Conservation (phyloP, 2,113 vertebrate species). For the Pomatorhinus ruficollis region DNA sequence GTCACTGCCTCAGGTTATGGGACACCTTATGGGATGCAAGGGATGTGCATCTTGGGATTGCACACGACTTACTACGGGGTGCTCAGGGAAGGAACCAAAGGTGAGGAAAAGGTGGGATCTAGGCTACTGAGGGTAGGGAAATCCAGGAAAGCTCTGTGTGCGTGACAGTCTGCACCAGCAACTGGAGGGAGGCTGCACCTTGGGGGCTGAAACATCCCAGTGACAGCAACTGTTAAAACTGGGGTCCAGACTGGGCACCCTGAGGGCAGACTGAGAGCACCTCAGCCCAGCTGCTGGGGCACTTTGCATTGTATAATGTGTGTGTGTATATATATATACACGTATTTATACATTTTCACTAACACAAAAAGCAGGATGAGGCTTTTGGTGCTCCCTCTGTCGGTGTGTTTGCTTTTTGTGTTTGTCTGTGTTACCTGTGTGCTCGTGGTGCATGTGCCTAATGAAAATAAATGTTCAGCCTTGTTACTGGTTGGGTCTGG, state of each 20-base stretch:
- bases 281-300: neutral
- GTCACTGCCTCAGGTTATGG: neutral
- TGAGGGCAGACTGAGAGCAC: neutral
- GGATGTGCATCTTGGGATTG: neutral
- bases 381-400: neutral
- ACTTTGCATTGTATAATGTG: accelerated
- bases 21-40: neutral
- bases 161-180: neutral
- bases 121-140: neutral
- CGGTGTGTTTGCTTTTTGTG: neutral
- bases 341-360: neutral
- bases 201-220: neutral
- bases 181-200: neutral
- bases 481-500: neutral
- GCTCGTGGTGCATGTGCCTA: neutral
- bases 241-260: neutral
- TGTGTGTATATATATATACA: accelerated
- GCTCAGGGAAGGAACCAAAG: neutral
- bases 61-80: accelerated
- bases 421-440: neutral
- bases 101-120: neutral
- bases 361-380: neutral
- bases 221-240: neutral
- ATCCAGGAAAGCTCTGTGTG: neutral
- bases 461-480: neutral